Evolutionary conservation across 2,797 vertebrate species (phyloP).

Genomic region (Thripadectes ignobilis): DNA sequence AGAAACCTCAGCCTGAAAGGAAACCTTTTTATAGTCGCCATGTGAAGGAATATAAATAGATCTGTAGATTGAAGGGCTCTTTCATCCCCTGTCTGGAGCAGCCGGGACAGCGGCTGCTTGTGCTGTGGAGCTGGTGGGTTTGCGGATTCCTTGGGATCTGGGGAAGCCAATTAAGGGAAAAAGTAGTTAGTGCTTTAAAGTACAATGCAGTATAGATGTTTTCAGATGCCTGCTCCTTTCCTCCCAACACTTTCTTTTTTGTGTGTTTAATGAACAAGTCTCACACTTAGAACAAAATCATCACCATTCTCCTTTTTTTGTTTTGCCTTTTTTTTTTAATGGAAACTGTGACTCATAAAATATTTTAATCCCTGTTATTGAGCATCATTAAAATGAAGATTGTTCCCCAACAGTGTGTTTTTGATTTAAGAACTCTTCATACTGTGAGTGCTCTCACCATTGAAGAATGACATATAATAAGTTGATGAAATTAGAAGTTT

Average conservation of each 20-base stretch:
- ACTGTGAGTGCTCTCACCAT: neutral
- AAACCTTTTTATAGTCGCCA: conserved; percentile 52
- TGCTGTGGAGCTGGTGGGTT: conserved; percentile 14
- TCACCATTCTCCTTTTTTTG: neutral
- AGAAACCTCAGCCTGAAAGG: conserved; percentile 61
- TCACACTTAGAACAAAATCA: neutral
- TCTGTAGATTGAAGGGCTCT: conserved; percentile 60
- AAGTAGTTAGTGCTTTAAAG: neutral
- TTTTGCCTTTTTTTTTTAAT: neutral
- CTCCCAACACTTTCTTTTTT: neutral
- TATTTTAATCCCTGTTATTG: conserved; percentile 46
- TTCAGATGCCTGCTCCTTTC: neutral
- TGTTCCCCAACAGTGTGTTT: conserved; percentile 27
- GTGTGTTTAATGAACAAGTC: neutral
- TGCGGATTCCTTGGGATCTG: conserved; percentile 25
- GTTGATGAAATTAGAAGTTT: conserved; percentile 45
- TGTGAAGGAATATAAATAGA: conserved; percentile 68
- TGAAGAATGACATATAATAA: conserved; percentile 25
- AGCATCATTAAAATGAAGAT: conserved; percentile 54
- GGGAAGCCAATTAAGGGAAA: conserved; percentile 38
- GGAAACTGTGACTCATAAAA: conserved; percentile 51
- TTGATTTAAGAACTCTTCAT: conserved; percentile 52
- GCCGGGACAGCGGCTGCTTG: conserved; percentile 10
- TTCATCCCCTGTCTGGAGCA: conserved; percentile 50
- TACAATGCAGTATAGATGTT: neutral